Evolutionary conservation across 2,797 vertebrate genomes (phyloP).

Genomic region (Margarornis squamiger): DNA sequence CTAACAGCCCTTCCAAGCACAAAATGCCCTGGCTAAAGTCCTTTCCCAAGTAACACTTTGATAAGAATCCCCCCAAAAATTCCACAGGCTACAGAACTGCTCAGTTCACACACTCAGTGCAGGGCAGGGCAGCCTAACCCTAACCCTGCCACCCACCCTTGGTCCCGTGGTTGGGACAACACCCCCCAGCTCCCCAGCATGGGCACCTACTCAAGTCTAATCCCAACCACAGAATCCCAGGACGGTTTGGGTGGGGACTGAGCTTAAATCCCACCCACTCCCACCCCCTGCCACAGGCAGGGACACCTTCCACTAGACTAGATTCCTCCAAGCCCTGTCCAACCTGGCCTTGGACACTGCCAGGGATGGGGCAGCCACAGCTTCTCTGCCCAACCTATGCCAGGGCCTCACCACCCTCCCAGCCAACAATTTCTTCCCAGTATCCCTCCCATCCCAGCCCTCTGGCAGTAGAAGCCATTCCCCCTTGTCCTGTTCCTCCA

Average conservation of each 20-base stretch:
- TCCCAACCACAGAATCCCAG: neutral
- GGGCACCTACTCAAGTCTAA: fast-evolving
- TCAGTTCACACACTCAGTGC: fast-evolving
- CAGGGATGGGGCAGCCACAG: neutral
- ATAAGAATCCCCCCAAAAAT: neutral
- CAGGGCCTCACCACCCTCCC: fast-evolving
- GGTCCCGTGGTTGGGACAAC: neutral
- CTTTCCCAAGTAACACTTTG: neutral
- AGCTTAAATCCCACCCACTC: neutral
- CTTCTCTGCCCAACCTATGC: neutral
- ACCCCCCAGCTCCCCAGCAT: neutral
- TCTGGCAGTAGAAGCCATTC: neutral
- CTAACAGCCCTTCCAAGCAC: neutral
- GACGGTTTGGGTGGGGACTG: neutral
- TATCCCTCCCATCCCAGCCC: neutral
- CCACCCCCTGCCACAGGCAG: neutral
- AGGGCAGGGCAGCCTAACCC: neutral
- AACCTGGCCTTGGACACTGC: neutral
- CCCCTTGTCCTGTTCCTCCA: neutral
- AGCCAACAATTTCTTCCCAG: neutral
- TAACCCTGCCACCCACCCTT: neutral
- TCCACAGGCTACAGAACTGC: neutral
- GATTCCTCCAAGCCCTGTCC: neutral
- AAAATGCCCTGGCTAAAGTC: neutral
- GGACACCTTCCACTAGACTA: fast-evolving